Conservation (phyloP, 2,797 vertebrate genomes). For the Amazona finschi region DNA sequence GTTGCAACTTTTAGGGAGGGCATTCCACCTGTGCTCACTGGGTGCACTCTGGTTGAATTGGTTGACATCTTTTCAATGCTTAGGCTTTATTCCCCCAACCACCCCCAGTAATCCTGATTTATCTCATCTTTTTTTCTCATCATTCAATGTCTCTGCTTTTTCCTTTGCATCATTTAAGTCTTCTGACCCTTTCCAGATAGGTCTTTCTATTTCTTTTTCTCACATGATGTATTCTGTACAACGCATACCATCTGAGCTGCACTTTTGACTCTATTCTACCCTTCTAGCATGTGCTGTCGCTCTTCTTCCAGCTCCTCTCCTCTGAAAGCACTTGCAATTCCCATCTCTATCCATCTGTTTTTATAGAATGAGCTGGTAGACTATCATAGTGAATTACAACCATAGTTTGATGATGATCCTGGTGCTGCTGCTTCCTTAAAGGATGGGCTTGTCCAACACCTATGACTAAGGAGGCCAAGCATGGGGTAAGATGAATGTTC, state of each 20-base stretch:
- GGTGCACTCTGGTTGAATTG: neutral
- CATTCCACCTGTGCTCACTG: neutral
- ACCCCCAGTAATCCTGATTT: neutral
- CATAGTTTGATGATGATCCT: neutral
- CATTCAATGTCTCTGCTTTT: neutral
- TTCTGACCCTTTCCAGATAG: neutral
- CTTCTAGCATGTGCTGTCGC: neutral
- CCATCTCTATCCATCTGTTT: neutral
- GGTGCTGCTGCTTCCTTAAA: neutral
- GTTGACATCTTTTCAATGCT: neutral
- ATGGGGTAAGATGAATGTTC: neutral
- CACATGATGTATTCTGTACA: neutral
- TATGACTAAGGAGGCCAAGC: neutral
- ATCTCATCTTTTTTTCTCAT: neutral
- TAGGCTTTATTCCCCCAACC: neutral
- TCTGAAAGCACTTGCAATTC: neutral
- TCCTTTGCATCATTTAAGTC: neutral
- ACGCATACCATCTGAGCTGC: neutral
- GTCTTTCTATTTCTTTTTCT: neutral
- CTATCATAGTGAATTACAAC: neutral
- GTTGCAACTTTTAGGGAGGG: neutral
- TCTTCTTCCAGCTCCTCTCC: neutral
- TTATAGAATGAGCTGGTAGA: neutral
- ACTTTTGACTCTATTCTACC: neutral
- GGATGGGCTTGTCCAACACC: neutral